Conservation (phyloP, 2,888 invertebrate genomes). For the Drosophila affinis region DNA sequence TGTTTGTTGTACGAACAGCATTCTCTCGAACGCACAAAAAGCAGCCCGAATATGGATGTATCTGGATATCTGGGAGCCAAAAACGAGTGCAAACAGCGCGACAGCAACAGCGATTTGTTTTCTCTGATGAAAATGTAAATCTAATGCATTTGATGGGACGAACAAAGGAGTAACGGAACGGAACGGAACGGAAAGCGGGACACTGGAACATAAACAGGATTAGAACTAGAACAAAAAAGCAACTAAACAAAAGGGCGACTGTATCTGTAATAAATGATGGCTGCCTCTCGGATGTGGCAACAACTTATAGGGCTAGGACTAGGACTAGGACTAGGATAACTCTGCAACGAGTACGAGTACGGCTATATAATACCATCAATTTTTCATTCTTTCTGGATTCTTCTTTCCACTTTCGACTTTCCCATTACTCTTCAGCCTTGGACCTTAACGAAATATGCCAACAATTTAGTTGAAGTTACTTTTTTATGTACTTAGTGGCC, state of each 20-base stretch:
- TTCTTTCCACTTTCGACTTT: constrained; percentile 6
- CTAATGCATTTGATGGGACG: constrained; percentile 61
- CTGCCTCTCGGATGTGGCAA: constrained; percentile 6
- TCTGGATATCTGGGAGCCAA: not conserved
- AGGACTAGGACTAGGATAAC: constrained; percentile 12
- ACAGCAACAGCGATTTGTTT: constrained; percentile 65
- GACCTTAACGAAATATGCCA: constrained; percentile 76
- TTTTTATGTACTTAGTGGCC: constrained; percentile 76
- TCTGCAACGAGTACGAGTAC: constrained; percentile 1
- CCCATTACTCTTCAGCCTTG: constrained; percentile 60
- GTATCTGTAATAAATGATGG: constrained; percentile 27
- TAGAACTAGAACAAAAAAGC: constrained; percentile 26
- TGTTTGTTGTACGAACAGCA: not conserved
- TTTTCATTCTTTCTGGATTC: constrained; percentile 46
- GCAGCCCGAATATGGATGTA: not conserved
- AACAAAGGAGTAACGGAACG: constrained; percentile 41
- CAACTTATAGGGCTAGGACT: constrained; percentile 7
- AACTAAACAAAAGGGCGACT: not conserved
- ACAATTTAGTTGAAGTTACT: constrained; percentile 77
- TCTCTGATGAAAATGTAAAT: constrained; percentile 78
- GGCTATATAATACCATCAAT: constrained; percentile 32
- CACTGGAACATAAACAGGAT: constrained; percentile 45
- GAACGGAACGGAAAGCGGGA: constrained; percentile 17
- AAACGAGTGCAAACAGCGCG: constrained; percentile 13
- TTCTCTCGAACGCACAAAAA: not conserved